Evolutionary conservation across 2,888 invertebrate species (phyloP).

Genomic region (Allacma fusca): DNA sequence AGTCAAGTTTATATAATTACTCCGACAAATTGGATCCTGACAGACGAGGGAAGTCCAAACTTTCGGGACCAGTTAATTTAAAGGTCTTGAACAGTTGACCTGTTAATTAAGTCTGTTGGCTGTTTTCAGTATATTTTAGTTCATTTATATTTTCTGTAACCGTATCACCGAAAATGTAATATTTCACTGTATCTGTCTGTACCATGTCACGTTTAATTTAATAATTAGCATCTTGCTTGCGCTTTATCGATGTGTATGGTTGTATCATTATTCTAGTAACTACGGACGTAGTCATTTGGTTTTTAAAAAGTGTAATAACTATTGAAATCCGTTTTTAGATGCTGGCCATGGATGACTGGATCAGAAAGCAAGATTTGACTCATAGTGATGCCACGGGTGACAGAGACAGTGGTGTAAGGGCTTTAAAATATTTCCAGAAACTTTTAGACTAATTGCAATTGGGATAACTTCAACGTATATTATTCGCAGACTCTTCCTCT

Average conservation of each 20-base stretch:
- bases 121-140: too few species aligned
- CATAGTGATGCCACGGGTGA: conserved; percentile 33
- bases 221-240: not conserved
- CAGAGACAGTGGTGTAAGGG: conserved; percentile 39
- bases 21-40: conserved; percentile 14
- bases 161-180: not conserved
- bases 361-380: conserved; percentile 26
- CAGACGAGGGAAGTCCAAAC: conserved; percentile 19
- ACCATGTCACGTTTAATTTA: not conserved
- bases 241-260: not conserved
- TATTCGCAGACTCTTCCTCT: not conserved
- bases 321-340: conserved; percentile 23
- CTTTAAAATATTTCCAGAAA: conserved; percentile 34
- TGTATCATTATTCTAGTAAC: not conserved
- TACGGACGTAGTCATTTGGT: too few species aligned
- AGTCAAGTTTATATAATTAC: not conserved
- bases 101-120: not conserved
- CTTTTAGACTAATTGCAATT: conserved; percentile 19
- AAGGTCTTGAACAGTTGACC: conserved; percentile 28
- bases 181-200: not conserved
- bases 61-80: conserved; percentile 21
- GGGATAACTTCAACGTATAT: not conserved
- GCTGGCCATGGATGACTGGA: conserved; percentile 30
- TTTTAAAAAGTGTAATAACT: too few species aligned
- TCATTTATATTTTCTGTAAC: too few species aligned